Evolutionary conservation across 2,888 invertebrate species (phyloP).

Genomic region (Watsonalla cultraria): DNA sequence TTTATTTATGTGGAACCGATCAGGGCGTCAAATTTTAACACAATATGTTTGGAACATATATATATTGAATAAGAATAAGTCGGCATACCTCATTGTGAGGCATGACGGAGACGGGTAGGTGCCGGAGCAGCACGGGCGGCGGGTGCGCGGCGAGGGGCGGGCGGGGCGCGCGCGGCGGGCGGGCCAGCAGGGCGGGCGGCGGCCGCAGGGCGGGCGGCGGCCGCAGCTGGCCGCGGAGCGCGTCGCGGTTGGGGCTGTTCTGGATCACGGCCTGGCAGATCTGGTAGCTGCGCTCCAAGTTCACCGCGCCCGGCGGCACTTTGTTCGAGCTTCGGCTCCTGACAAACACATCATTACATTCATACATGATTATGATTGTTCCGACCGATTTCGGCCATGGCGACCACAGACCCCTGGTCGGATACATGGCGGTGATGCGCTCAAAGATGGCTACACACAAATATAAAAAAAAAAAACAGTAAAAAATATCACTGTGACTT

Average conservation of each 20-base stretch:
- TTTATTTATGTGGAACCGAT: no score
- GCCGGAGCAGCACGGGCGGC: slow-evolving; percentile 77
- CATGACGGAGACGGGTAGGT: slow-evolving; percentile 81
- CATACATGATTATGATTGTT: neutral
- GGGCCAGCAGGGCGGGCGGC: slow-evolving; percentile 47
- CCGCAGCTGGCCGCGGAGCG: slow-evolving; percentile 89
- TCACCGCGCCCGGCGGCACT: slow-evolving; percentile 93
- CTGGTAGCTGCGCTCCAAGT: slow-evolving; percentile 95
- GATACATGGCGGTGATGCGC: no score
- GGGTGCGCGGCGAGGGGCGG: slow-evolving; percentile 51
- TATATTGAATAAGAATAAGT: neutral
- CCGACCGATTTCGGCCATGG: neutral
- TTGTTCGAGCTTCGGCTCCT: slow-evolving; percentile 82
- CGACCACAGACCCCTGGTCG: no score
- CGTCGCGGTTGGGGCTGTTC: slow-evolving; percentile 94
- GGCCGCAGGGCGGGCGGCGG: slow-evolving; percentile 89
- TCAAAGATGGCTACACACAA: no score
- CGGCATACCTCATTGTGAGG: slow-evolving; percentile 56
- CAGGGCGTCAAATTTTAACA: neutral
- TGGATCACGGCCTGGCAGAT: slow-evolving; percentile 96
- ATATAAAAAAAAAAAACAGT: no score
- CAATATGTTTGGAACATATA: no score
- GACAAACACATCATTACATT: neutral
- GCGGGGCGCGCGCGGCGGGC: slow-evolving; percentile 49
- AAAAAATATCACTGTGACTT: no score